phyloP scores from a whole-genome alignment of 2,113 vertebrate genomes.

The Corvus hawaiiensis region DNA sequence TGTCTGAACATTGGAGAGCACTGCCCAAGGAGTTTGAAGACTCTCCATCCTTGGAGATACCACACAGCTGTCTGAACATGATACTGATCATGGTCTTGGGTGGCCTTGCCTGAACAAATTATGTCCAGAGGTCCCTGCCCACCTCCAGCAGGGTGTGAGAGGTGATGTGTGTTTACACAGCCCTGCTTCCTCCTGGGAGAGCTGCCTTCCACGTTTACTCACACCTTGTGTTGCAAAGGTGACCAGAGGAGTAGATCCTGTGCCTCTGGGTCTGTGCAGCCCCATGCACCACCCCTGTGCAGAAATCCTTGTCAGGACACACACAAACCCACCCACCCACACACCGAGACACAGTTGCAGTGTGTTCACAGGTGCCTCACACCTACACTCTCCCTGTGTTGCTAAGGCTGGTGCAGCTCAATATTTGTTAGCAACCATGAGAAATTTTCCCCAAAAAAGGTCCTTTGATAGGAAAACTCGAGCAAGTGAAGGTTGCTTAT shows the following conservation, averaged over 20 bases:
- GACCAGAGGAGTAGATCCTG: not conserved
- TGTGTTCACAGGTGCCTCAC: not conserved
- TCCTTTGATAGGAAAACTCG: not conserved
- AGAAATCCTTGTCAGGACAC: not conserved
- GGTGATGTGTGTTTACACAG: not conserved
- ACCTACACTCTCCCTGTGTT: not conserved
- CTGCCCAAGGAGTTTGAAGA: not conserved
- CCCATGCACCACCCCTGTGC: accelerated
- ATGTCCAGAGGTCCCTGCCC: not conserved
- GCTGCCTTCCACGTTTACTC: not conserved
- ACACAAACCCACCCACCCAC: not conserved
- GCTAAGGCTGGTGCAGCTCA: not conserved
- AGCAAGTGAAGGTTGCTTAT: not conserved
- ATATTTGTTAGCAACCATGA: not conserved
- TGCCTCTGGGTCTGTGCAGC: not conserved
- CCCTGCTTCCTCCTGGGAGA: not conserved
- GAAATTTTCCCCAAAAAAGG: not conserved
- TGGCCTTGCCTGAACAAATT: not conserved
- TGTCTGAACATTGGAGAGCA: not conserved
- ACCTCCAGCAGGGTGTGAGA: not conserved
- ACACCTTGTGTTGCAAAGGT: not conserved
- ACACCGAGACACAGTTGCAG: not conserved
- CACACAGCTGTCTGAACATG: not conserved
- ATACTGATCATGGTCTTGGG: not conserved
- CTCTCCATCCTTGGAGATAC: not conserved